phyloP scores from a whole-genome alignment of 1,140 invertebrate species.

The Teleopsis dalmanni region DNA sequence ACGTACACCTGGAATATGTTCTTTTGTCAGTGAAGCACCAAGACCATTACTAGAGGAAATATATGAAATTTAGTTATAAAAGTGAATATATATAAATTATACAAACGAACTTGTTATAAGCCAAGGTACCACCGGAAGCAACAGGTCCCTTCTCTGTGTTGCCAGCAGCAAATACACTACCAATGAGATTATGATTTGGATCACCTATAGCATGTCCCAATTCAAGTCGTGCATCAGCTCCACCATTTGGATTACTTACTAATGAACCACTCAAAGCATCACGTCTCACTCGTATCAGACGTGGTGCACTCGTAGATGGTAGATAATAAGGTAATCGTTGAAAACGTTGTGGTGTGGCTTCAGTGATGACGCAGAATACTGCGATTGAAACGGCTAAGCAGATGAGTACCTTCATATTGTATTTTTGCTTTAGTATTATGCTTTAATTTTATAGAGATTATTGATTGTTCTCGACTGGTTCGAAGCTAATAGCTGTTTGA shows the following conservation, averaged over 20 bases:
- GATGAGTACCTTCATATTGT: conserved; percentile 10
- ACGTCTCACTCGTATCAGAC: conserved; percentile 21
- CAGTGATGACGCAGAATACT: conserved; percentile 15
- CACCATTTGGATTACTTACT: conserved; percentile 28
- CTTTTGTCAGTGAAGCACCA: conserved; percentile 22
- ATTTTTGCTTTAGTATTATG: too few relatives aligned
- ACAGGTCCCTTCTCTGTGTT: conserved; percentile 24
- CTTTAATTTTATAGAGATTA: too few relatives aligned
- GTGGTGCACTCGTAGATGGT: conserved; percentile 9
- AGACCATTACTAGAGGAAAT: conserved; percentile 18
- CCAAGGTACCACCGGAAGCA: conserved; percentile 16
- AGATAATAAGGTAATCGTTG: conserved; percentile 23
- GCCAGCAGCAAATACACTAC: conserved; percentile 26
- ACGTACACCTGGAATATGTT: conserved; percentile 21
- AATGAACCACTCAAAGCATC: conserved; percentile 24
- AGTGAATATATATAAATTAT: not conserved
- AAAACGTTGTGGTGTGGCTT: conserved; percentile 20
- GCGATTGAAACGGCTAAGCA: conserved; percentile 19
- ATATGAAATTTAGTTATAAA: not conserved
- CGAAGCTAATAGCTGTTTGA: too few relatives aligned
- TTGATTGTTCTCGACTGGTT: too few relatives aligned
- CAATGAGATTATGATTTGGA: conserved; percentile 31
- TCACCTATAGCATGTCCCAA: conserved; percentile 28
- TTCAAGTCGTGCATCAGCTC: conserved; percentile 22
- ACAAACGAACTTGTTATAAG: conserved; percentile 26